phyloP scores from a whole-genome alignment of 2,113 vertebrate species.

The Eonycteris spelaea region DNA sequence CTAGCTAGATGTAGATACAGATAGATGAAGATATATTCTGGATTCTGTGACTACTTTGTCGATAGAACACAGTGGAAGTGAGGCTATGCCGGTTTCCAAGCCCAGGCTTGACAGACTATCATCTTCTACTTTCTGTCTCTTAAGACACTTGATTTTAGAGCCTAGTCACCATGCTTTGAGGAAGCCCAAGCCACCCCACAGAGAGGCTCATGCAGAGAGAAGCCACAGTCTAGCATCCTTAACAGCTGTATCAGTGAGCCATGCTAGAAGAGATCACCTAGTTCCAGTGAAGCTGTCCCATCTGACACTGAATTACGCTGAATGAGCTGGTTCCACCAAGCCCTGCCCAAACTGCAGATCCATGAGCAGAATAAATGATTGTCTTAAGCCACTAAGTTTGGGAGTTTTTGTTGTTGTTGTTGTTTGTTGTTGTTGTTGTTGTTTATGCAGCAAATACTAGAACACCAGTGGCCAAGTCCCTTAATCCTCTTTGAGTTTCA shows the following conservation, averaged over 20 bases:
- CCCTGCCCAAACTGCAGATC: not conserved
- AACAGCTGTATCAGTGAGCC: not conserved
- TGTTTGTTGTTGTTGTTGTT: not conserved
- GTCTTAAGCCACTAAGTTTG: not conserved
- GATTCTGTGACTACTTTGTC: not conserved
- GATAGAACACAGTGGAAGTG: not conserved
- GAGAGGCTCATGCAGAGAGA: not conserved
- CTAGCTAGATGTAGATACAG: not conserved
- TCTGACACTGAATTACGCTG: not conserved
- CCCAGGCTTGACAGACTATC: not conserved
- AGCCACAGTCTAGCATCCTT: not conserved
- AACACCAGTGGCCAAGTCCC: not conserved
- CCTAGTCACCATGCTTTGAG: not conserved
- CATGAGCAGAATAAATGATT: not conserved
- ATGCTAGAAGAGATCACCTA: not conserved
- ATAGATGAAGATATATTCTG: not conserved
- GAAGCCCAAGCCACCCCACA: not conserved
- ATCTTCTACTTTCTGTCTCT: not conserved
- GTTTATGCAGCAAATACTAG: not conserved
- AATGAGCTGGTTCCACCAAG: not conserved
- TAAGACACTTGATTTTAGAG: not conserved
- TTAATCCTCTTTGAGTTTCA: not conserved
- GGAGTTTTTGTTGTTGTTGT: not conserved
- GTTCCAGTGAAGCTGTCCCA: not conserved
- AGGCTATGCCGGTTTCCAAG: not conserved